Base-by-base conservation (phyloP, 2,888 invertebrate genomes). In the Hypomecis atomaria region DNA sequence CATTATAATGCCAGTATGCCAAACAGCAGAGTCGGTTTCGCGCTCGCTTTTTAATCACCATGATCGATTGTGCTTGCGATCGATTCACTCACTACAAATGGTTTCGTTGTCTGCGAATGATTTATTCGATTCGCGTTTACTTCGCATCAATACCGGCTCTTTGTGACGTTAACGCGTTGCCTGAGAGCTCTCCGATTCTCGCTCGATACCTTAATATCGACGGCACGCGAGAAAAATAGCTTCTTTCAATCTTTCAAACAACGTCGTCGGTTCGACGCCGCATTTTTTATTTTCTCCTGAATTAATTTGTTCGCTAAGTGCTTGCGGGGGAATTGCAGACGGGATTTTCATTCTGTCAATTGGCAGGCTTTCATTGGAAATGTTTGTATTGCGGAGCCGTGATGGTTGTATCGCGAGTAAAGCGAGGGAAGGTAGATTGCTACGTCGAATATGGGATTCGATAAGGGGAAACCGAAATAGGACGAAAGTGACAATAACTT, bases 281-380 rank as follows among this genome's bases (percentile, higher is more conserved):
- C 76, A 74, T 77, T 85, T 71, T 85, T 82, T 83, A 82, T 83
- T 82, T 81, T 78, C 77, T 78, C 76, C 78, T 80, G 86, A 86
- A 86, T 88, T 88, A 87, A 89, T 90, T 89, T 88, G 82, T 84
- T 83, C 79, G 76, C 83, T 84, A 86, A 85, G 85, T 85, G 84
- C 82, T 82, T 72, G 78, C 67, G 75, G 78, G 74, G 78, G 72
- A 81, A 82, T 81, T 84, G 82, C 81, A 73, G 76, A 68, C 75
- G 74, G 73, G 78, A 80, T 84, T 85, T 83, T 77, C 75, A 74
- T 75, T 76, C 74, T 76, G 78, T 81, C 83, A 80, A 80, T 84
- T 77, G 80, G 76, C 72, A 72, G 69, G 78, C 79, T 82, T 80
- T 78, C 74, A 80, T 77, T 79, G 76, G 70, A 73, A 82, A 78